A percentile compares a stretch with the other conserved stretches of the same genome.
Evolutionary conservation across 1,140 invertebrate species (phyloP).

Genomic region (Pteromalus puparum): DNA sequence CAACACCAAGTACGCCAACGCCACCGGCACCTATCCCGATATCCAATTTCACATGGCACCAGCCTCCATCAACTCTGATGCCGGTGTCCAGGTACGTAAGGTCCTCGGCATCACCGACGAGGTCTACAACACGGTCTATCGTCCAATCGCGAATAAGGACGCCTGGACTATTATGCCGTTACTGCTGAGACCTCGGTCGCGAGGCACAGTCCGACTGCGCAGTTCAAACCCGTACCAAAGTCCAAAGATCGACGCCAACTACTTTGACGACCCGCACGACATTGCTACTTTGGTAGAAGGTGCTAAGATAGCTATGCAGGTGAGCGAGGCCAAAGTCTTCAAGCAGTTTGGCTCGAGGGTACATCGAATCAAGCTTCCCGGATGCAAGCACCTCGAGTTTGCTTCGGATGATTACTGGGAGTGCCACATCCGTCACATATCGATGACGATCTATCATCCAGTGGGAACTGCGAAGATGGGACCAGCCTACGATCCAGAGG

Average conservation of each 20-base stretch:
- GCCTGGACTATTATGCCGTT: constrained; percentile 90
- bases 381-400: constrained; percentile 85
- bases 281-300: constrained; percentile 88
- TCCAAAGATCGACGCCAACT: constrained; percentile 92
- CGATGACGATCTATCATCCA: constrained; percentile 92
- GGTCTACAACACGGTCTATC: constrained; percentile 86
- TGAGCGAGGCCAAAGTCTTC: constrained; percentile 86
- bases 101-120: constrained; percentile 89
- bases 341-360: constrained; percentile 87
- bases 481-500: constrained; percentile 81
- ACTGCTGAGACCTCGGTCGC: constrained; percentile 85
- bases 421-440: constrained; percentile 88
- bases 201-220: constrained; percentile 84
- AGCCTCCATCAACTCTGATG: constrained; percentile 88
- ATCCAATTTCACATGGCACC: constrained; percentile 93
- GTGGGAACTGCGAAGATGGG: constrained; percentile 92
- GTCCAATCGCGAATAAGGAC: constrained; percentile 85
- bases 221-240: constrained; percentile 89
- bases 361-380: constrained; percentile 84
- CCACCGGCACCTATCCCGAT: constrained; percentile 84
- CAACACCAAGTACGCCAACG: constrained; percentile 87
- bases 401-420: constrained; percentile 88
- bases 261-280: constrained; percentile 87
- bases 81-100: constrained; percentile 83
- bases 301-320: constrained; percentile 83